phyloP scores from a whole-genome alignment of 2,888 invertebrate species.

The Anorthoa munda region DNA sequence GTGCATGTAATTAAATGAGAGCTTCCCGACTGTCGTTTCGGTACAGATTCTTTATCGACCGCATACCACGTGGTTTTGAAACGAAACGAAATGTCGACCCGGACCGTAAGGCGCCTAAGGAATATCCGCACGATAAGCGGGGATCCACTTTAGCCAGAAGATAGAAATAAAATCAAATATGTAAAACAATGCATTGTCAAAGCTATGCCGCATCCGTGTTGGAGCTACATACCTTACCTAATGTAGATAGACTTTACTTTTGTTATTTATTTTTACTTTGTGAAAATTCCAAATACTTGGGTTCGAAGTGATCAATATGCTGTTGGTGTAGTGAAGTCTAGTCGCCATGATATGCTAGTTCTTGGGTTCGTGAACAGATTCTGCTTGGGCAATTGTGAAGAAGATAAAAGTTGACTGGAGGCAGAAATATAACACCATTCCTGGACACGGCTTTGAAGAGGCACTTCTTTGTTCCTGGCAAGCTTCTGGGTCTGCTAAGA shows the following conservation, averaged over 20 bases:
- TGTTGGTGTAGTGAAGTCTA: constrained; percentile 13
- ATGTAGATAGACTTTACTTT: background rate
- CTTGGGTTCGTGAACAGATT: background rate
- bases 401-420: constrained; percentile 12
- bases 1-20: too few relatives aligned
- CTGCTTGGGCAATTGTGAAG: constrained; percentile 15
- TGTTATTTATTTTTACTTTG: background rate
- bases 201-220: constrained; percentile 5
- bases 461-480: constrained; percentile 16
- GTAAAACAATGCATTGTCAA: background rate
- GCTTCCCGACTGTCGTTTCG: too few relatives aligned
- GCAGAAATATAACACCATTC: constrained; percentile 1
- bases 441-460: constrained; percentile 22
- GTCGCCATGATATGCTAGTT: background rate
- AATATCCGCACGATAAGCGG: background rate
- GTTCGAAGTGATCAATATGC: constrained; percentile 11
- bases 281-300: background rate
- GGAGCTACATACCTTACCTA: background rate
- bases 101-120: too few relatives aligned
- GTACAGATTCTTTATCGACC: too few relatives aligned
- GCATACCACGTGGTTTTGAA: too few relatives aligned
- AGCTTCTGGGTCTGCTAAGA: constrained; percentile 15
- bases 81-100: too few relatives aligned
- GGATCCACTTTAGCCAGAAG: constrained; percentile 11
- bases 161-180: constrained; percentile 6